phyloP scores from a whole-genome alignment of 2,888 invertebrate genomes.

The Eupithecia insigniata region DNA sequence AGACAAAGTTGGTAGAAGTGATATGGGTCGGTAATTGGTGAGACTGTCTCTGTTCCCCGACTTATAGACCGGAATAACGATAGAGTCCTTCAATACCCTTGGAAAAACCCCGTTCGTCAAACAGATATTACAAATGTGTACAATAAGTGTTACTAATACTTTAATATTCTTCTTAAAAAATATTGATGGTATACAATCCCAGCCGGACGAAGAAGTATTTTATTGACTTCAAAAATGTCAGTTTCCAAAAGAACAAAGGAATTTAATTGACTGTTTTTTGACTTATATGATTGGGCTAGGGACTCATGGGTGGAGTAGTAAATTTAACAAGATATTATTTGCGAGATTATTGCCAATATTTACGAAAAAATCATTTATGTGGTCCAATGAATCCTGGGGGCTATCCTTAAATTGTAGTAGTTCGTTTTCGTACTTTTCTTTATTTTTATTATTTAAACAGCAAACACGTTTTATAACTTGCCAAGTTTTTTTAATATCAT shows the following conservation, averaged over 20 bases:
- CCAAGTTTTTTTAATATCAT: constrained; percentile 12
- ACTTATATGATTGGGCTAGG: neutral
- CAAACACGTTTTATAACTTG: too few species aligned
- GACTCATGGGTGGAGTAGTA: neutral
- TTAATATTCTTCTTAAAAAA: constrained; percentile 7
- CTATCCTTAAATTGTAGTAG: neutral
- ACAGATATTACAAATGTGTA: constrained; percentile 3
- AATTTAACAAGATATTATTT: neutral
- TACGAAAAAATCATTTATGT: constrained; percentile 7
- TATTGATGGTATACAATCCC: constrained; percentile 9
- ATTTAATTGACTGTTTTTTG: neutral
- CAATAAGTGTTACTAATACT: neutral
- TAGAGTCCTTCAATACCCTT: neutral
- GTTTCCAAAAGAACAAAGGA: constrained; percentile 7
- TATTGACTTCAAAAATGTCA: constrained; percentile 4
- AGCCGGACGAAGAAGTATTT: constrained; percentile 5
- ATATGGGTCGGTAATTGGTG: constrained; percentile 5
- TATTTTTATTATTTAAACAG: neutral
- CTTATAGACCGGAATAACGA: constrained; percentile 3
- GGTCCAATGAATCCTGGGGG: neutral
- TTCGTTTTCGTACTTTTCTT: neutral
- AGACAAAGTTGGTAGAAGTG: neutral
- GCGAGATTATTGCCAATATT: constrained; percentile 1
- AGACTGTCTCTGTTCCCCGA: constrained; percentile 2
- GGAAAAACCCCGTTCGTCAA: neutral